Base-by-base conservation (phyloP, 2,113 vertebrate species). In the Istiophorus platypterus region DNA sequence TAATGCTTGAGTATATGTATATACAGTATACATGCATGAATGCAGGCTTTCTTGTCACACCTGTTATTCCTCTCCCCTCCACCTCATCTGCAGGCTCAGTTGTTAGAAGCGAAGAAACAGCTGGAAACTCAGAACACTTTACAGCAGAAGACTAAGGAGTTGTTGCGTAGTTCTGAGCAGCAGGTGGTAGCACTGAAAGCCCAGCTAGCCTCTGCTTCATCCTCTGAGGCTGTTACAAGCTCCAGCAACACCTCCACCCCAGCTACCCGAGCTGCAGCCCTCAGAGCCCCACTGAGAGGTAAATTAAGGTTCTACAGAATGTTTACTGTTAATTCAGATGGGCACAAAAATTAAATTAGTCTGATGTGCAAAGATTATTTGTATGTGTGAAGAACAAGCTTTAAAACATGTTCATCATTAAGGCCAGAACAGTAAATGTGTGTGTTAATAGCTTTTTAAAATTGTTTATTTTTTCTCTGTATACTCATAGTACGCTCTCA, bases 91-190 rank as follows among this genome's bases (percentile, higher is more conserved):
- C 70, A 99, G 97, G 94, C 97, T 88, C 96, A 98, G 83, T 90
- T 99, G 61, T 81, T 99, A 81, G 97, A 99, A 87, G 94, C 96
- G 5, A 98, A 97, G 91, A 97, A 97, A 88, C 97, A 99, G 77
- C 93, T 98, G 7, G 96, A 98, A 88, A 95, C 96, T 0, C 97
- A 98, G 90, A 95, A 90, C 74, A 95, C 87, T 42, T 93, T 98
- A 84, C 97, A 98, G 84, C 74, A 91, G 86, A 98, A 94, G 86
- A 99, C 97, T n/a, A 98, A 96, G 91, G 98, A 99, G 62, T 91
- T 99, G 29, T 75, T 99, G 73, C 97, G 96, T 82, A 96, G 95
- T 12, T 94, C 98, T 82, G 97, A 99, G 37, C 97, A 97, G 82
- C 97, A 99, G 88, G 93, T 86, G 68, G 79, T 81, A 0, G n/a